Base-by-base conservation (phyloP, 2,113 vertebrate species). In the Corvus hawaiiensis region DNA sequence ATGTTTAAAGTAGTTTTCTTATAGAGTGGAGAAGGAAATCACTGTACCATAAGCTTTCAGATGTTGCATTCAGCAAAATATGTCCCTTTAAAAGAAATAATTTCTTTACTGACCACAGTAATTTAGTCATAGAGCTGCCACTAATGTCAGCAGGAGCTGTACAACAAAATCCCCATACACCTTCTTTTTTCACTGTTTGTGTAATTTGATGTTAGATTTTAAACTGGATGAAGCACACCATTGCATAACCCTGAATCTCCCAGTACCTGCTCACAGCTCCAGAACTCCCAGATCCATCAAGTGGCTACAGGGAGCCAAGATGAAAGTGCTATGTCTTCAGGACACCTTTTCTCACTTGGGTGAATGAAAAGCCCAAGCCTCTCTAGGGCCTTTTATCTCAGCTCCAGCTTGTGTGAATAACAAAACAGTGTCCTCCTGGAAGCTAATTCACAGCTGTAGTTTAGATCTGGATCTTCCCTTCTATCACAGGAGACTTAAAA, bases 341-440 rank as follows among this genome's bases (percentile, higher is more conserved):
- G 12, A 54, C 8, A 64, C 3, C 33, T 83, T 56, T 51, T n/a
- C 41, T 62, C 44, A 20, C 30, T 8, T 12, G 7, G 11, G 4
- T 35, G 13, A 54, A 15, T 48, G 33, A 78, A 84, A 72, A 9
- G 4, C 27, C 54, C 11, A 48, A 5, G 19, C 22, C 7, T 84
- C 16, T 64, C 6, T 48, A 62, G 21, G 3, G 4, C 4, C 11
- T 39, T 9, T 39, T 51, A 7, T 16, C 18, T 77, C 51, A 58
- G 13, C 11, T 80, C 58, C 33, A 27, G 1, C 14, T 27, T 68
- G 6, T 43, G 5, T 44, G 11, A 35, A 68, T 44, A 37, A 35
- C 6, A 68, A 72, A 85, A 33, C 3, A 30, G 4, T 2, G 2
- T 44, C 6, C 1, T 0, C 11, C 44, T 61, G 6, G 11, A 23